phyloP scores from a whole-genome alignment of 2,113 vertebrate genomes.

The Chionomys nivalis region DNA sequence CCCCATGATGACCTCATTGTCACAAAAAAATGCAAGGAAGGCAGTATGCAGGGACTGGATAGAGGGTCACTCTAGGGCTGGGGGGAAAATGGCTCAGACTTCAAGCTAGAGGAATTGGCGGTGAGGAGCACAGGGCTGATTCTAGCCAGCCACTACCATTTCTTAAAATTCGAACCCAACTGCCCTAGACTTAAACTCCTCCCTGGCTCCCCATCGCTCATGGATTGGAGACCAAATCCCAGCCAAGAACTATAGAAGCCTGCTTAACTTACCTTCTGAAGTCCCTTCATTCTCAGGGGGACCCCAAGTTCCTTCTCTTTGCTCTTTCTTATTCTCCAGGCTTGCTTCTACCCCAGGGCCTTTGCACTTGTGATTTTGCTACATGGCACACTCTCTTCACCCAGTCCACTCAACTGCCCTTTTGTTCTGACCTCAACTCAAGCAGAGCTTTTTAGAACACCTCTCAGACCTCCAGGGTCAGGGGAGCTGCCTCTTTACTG shows the following conservation, averaged over 20 bases:
- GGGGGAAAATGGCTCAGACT: not conserved
- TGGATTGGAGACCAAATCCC: not conserved
- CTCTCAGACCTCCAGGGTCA: not conserved
- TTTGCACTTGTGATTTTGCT: not conserved
- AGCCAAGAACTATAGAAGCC: not conserved
- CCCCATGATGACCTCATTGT: conserved; percentile 93
- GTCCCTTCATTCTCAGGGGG: not conserved
- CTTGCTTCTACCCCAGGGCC: not conserved
- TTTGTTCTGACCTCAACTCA: conserved; percentile 43
- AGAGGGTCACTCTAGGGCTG: not conserved
- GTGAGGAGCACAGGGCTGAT: rapidly evolving
- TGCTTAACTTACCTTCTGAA: not conserved
- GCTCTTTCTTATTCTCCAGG: not conserved
- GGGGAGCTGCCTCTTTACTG: not conserved
- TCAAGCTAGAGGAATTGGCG: not conserved
- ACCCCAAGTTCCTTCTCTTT: not conserved
- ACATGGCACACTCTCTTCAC: not conserved
- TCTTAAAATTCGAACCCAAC: not conserved
- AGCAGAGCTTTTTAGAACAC: not conserved
- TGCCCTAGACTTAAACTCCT: not conserved
- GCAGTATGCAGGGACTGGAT: not conserved
- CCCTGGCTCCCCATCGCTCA: not conserved
- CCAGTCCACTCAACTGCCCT: not conserved
- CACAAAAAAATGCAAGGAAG: conserved; percentile 90
- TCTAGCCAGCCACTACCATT: not conserved